phyloP scores from a whole-genome alignment of 2,888 invertebrate genomes.

The Laspeyria flexula region DNA sequence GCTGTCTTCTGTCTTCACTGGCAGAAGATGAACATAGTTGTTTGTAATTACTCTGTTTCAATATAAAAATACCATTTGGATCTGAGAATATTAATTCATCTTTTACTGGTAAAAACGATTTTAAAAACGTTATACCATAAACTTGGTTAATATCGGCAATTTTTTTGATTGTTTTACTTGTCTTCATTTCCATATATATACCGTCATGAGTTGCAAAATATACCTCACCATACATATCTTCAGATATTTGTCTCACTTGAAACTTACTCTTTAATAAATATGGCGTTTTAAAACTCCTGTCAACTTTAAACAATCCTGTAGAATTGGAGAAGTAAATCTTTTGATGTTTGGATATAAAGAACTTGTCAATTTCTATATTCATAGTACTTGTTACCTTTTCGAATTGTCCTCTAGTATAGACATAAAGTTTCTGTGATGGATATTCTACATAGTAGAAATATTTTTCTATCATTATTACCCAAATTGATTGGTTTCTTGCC shows the following conservation, averaged over 20 bases:
- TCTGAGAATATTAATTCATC: constrained; percentile 70
- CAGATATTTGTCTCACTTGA: constrained; percentile 62
- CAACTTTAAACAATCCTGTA: constrained; percentile 72
- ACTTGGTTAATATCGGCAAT: constrained; percentile 58
- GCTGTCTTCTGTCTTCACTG: background rate
- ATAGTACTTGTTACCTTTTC: constrained; percentile 62
- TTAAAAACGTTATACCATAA: constrained; percentile 63
- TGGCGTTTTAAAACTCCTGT: constrained; percentile 42
- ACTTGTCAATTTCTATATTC: constrained; percentile 68
- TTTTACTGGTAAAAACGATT: constrained; percentile 20
- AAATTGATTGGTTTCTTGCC: constrained; percentile 71
- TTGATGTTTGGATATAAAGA: constrained; percentile 63
- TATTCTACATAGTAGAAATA: constrained; percentile 76
- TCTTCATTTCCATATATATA: constrained; percentile 69
- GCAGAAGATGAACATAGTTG: background rate
- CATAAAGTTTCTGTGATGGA: constrained; percentile 64
- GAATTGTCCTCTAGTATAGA: constrained; percentile 62
- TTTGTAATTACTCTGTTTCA: constrained; percentile 53
- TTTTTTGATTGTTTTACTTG: constrained; percentile 54
- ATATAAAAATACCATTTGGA: constrained; percentile 57
- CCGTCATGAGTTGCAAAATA: constrained; percentile 66
- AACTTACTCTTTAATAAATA: constrained; percentile 58
- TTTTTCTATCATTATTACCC: constrained; percentile 66
- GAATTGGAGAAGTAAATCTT: constrained; percentile 71
- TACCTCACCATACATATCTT: constrained; percentile 69